Evolutionary conservation across 1,140 invertebrate species (phyloP), one percentile per base, ranked within the genome.

Genomic region (Zaprionus ghesquierei): DNA sequence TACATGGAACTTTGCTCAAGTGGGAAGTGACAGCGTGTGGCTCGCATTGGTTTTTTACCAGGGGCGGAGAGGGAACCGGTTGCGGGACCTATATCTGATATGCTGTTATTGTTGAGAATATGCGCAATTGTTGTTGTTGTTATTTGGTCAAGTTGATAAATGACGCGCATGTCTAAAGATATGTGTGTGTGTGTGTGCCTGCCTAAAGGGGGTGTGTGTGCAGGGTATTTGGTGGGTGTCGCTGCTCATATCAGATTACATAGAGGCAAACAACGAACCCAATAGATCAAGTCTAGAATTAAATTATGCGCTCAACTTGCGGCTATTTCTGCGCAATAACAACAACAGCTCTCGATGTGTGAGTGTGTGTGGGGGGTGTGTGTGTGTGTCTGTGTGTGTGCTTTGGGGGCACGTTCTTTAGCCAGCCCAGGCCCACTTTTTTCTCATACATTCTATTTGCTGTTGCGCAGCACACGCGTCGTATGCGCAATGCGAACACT

Each of bases 321-420:
- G 33, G 13, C 41, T 44, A 44, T 9, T 44, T 44, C 38, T 18
- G 2, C 4, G 38, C 15, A 44, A 44, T 15, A 44, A 46, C 3
- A n/a, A 15, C 35, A 10, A 31, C 15, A 9, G 41, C 2, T 31
- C n/a, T n/a, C n/a, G 27, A 6, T 23, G 15, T 29, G 23, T 38
- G 4, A 25, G 50, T 23, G 23, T 46, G 38, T 33, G 25, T 23
- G 18, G 13, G 49, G 31, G 35, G 15, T 22, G 20, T 56, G 13
- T 60, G 49, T 44, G 61, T 60, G 13, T 33, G 50, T 44, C 13
- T 75, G 33, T 51, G 71, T 56, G 23, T 46, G 46, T 41, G 20
- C 77, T 75, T 82, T 82, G 79, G 79, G 84, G 79, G 79, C 79
- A 25, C 79, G 79, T 79, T 82, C 79, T 29, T 58, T 63, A 58